phyloP scores from a whole-genome alignment of 2,113 vertebrate genomes.

The Pelusios castaneus region DNA sequence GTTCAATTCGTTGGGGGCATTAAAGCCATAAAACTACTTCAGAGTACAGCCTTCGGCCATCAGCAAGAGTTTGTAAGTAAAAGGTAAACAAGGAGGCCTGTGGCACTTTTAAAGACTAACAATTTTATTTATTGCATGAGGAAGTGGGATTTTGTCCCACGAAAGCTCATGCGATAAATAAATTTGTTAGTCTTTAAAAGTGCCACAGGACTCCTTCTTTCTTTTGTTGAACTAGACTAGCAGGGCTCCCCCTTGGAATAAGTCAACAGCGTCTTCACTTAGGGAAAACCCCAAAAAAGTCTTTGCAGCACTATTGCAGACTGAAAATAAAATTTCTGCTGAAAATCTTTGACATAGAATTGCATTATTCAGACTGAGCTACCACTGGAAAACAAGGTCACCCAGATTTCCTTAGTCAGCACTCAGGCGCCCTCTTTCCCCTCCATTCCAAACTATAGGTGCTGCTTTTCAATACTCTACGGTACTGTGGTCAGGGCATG shows the following conservation, averaged over 20 bases:
- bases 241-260: not conserved
- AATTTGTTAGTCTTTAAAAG: no score
- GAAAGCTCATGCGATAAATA: no score
- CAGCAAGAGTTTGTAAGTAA: no score
- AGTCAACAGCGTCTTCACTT: not conserved
- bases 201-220: no score
- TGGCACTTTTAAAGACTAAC: no score
- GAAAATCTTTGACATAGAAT: constrained; percentile 18
- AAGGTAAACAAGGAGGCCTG: no score
- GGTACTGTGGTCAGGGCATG: constrained; percentile 56
- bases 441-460: constrained; percentile 28
- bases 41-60: not conserved
- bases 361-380: constrained; percentile 35
- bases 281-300: not conserved
- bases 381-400: not conserved
- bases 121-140: no score
- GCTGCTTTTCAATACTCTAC: not conserved
- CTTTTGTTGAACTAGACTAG: no score
- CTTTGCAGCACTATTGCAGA: not conserved
- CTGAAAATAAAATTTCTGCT: not conserved
- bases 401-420: constrained; percentile 15
- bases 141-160: no score
- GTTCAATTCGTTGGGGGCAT: not conserved
- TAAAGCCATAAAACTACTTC: not conserved
- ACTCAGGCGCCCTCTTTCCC: constrained; percentile 16